These are phyloP conservation scores for Charina bottae DNA, from an alignment of 2,113 vertebrate genomes.

Conservation along the genomic window DNA sequence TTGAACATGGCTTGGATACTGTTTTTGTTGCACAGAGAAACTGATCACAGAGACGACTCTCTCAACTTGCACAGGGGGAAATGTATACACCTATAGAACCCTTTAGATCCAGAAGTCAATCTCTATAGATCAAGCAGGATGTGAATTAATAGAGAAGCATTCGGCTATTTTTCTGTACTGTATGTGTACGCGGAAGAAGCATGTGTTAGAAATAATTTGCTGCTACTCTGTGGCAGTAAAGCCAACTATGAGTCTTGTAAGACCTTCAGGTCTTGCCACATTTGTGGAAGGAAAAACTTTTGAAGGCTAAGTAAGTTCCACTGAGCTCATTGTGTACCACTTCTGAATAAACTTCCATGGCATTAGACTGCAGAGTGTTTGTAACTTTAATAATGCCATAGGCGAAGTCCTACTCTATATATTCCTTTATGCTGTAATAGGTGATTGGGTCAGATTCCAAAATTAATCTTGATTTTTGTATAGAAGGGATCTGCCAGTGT, in stretches of 20 bases:
- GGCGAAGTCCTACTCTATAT: background rate
- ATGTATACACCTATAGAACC: background rate
- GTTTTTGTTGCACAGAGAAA: background rate
- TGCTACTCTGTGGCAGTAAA: background rate
- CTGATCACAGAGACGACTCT: background rate
- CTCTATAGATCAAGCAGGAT: background rate
- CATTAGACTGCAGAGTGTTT: background rate
- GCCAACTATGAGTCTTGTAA: background rate
- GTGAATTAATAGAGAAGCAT: background rate
- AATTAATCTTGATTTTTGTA: background rate
- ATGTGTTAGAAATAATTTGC: background rate
- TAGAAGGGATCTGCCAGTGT: background rate
- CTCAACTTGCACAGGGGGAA: background rate
- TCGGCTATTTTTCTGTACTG: background rate
- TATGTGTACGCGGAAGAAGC: background rate
- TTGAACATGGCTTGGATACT: background rate
- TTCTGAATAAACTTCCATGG: background rate
- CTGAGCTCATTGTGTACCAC: background rate
- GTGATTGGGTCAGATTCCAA: background rate
- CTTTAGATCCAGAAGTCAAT: background rate
- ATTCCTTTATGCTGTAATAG: background rate
- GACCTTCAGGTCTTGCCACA: background rate
- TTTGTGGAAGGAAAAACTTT: background rate
- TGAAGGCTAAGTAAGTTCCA: background rate
- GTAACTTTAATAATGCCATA: too few relatives aligned